Conservation (phyloP, 92 coral and sea anemone species). For the Epizoanthus scotinus region DNA sequence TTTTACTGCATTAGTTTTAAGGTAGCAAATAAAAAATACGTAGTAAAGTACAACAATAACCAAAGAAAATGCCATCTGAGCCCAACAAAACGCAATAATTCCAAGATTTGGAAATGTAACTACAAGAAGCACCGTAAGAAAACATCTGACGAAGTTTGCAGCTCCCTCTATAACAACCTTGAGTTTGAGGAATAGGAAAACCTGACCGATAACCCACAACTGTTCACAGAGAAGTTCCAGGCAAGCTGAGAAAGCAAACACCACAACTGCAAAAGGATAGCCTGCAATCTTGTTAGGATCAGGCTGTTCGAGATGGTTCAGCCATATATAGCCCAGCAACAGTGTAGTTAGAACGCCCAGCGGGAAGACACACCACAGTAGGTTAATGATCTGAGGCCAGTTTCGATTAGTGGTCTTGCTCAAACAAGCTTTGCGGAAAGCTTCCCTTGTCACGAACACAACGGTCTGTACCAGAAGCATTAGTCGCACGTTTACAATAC, state of each 20-base stretch:
- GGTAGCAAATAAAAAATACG: conserved; percentile 65
- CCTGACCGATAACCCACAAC: conserved; percentile 93
- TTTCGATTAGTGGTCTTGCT: conserved; percentile 69
- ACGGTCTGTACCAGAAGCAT: conserved; percentile 88
- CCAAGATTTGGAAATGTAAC: conserved; percentile 79
- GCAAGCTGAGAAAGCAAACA: conserved; percentile 78
- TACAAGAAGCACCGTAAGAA: conserved; percentile 78
- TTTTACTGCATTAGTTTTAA: conserved; percentile 33
- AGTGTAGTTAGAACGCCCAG: conserved; percentile 69
- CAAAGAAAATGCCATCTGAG: conserved; percentile 83
- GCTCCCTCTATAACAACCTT: conserved; percentile 96
- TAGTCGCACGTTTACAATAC: conserved; percentile 92
- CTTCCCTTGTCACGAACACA: conserved; percentile 92
- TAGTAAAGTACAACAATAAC: conserved; percentile 79
- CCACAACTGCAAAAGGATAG: conserved; percentile 78
- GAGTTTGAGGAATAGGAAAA: conserved; percentile 82
- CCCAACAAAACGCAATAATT: conserved; percentile 87
- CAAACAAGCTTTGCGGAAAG: conserved; percentile 96
- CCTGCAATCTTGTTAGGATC: conserved; percentile 58
- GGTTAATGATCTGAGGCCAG: conserved; percentile 93
- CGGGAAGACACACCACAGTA: conserved; percentile 94
- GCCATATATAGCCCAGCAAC: conserved; percentile 82
- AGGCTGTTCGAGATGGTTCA: conserved; percentile 81
- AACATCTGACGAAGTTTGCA: conserved; percentile 88
- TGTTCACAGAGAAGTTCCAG: conserved; percentile 91